Base-by-base conservation (phyloP, 2,797 vertebrate genomes). In the Craterocephalus amniculus region DNA sequence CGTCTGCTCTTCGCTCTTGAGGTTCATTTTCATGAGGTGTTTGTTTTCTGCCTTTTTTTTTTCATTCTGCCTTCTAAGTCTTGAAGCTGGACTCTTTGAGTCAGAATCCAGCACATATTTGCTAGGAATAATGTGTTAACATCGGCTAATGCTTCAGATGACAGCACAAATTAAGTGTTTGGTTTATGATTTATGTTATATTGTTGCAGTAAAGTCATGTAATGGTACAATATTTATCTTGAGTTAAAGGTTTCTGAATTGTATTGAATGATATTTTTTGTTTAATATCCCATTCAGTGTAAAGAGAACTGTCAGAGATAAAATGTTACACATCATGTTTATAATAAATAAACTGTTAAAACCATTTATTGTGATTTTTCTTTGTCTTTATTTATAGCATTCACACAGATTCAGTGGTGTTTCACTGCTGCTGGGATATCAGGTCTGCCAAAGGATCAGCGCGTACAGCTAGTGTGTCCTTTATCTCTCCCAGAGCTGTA, bases 401-500 rank as follows among this genome's bases (percentile, higher is more conserved):
- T 36, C 69, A 36, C 29, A 27, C 18, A 22, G 51, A 32, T 29
- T 45, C 4, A 12, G 8, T 1, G 4, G 11, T 26, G 1, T 35
- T 24, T 45, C 18, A 83, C 29, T 68, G 63, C 22, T 76, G 58
- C 16, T 31, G 49, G 22, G 75, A 36, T n/a, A 35, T 31, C 24
- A 10, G 24, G 51, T 85, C 74, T 72, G 67, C 62, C 29, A 36
- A 65, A 1, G 69, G 72, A 60, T 86, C 67, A 10, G 80, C 76
- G 64, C 66, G 78, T 16, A 70, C 86, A 58, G 84, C 79, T 24
- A 90, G 65, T 24, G 72, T 27, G 4, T 94, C 90, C 70, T 91
- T 93, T 22, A 94, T 67, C 63, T 93, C 90, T 32, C 87, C 89
- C 65, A 94, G 62, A 11, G 83, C 94, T 95, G 73, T 54, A 57